A percentile compares a stretch with the other conserved stretches of the same genome.
phyloP scores from a whole-genome alignment of 2,888 invertebrate species.

The Amiota mariae region DNA sequence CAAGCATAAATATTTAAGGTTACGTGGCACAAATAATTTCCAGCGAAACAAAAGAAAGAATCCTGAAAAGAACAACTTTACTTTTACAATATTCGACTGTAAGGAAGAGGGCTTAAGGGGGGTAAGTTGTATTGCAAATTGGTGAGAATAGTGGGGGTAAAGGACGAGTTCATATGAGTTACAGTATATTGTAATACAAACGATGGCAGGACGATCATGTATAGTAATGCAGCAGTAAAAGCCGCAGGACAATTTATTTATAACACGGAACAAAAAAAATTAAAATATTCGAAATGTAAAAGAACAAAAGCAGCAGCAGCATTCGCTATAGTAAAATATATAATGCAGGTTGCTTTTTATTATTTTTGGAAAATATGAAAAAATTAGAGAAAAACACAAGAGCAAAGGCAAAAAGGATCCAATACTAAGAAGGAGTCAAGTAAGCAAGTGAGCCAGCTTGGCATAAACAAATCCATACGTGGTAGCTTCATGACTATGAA shows the following conservation, averaged over 20 bases:
- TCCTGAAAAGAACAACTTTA: neutral
- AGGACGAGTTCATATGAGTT: neutral
- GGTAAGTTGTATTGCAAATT: too few relatives aligned
- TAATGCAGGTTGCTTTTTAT: neutral
- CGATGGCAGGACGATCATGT: conserved; percentile 1
- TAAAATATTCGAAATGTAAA: too few relatives aligned
- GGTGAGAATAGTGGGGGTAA: too few relatives aligned
- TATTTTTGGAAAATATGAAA: neutral
- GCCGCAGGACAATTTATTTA: conserved; percentile 28
- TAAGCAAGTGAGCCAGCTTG: neutral
- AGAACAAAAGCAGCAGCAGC: conserved; percentile 1
- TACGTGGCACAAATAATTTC: neutral
- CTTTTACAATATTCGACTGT: neutral
- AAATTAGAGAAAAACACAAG: neutral
- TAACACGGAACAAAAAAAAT: neutral
- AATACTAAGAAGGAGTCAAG: neutral
- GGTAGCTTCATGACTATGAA: neutral
- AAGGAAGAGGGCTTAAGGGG: neutral
- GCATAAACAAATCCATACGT: too few relatives aligned
- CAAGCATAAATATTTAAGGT: conserved; percentile 20
- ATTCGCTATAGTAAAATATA: conserved; percentile 11
- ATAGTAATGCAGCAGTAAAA: conserved; percentile 8
- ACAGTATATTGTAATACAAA: neutral
- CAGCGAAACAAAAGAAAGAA: conserved; percentile 13
- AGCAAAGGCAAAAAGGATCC: neutral